Evolutionary conservation across 2,888 invertebrate genomes (phyloP).

Genomic region (Lasioglossum morio): DNA sequence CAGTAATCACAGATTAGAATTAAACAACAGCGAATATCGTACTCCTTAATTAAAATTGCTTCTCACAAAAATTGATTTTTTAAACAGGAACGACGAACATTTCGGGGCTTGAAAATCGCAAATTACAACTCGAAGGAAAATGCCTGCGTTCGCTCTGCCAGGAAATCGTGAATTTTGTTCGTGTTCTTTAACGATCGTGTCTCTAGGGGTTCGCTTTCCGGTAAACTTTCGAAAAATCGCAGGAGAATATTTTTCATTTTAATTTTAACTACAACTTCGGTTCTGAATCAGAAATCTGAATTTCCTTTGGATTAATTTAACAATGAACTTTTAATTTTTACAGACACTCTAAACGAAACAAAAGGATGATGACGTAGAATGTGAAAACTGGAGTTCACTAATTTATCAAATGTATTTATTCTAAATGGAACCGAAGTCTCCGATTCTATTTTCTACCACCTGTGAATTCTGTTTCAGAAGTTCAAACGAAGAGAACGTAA

Average conservation of each 20-base stretch:
- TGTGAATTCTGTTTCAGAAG: not conserved
- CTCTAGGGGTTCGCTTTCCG: not conserved
- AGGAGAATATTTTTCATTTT: not conserved
- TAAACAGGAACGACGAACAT: not conserved
- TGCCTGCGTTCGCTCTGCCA: not conserved
- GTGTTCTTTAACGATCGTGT: not conserved
- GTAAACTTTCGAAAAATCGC: not conserved
- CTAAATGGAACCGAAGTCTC: not conserved
- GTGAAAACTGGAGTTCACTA: not conserved
- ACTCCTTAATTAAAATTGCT: not conserved
- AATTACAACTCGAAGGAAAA: not conserved
- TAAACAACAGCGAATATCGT: too few relatives aligned
- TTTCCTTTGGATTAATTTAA: not conserved
- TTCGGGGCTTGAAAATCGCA: not conserved
- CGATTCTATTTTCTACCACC: not conserved
- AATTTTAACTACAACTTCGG: not conserved
- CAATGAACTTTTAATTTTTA: not conserved
- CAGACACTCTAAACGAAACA: not conserved
- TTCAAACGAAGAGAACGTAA: not conserved
- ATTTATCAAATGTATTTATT: not conserved
- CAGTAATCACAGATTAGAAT: too few relatives aligned
- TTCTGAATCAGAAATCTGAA: not conserved
- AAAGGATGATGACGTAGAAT: not conserved
- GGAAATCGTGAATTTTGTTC: not conserved
- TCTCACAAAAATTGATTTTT: not conserved